phyloP scores from a whole-genome alignment of 2,113 vertebrate genomes.

The Plecotus auritus region DNA sequence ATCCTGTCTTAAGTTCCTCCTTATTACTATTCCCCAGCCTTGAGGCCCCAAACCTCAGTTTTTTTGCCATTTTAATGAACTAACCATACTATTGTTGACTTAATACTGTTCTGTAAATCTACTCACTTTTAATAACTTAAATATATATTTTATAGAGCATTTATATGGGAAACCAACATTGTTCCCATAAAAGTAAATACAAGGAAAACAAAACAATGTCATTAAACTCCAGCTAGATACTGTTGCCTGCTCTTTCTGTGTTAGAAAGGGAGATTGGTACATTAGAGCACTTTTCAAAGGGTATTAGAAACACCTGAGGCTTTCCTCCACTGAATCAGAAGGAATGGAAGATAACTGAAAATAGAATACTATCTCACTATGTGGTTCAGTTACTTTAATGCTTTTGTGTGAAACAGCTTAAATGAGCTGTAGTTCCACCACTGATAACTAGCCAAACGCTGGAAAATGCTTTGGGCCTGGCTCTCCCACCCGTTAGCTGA shows the following conservation, averaged over 20 bases:
- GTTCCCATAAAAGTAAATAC: constrained; percentile 36
- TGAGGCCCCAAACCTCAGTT: background rate
- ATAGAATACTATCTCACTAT: background rate
- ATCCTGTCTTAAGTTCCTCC: background rate
- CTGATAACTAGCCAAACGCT: background rate
- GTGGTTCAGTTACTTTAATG: background rate
- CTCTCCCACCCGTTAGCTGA: background rate
- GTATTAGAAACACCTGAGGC: background rate
- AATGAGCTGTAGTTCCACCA: background rate
- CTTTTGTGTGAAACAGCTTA: background rate
- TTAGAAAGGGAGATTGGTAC: background rate
- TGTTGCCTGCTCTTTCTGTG: background rate
- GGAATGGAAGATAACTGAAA: background rate
- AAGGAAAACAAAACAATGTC: background rate
- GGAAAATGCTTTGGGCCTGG: background rate
- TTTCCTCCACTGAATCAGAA: constrained; percentile 34
- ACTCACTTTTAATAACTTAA: background rate
- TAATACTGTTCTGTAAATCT: background rate
- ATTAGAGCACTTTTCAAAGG: background rate
- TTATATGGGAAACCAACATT: constrained; percentile 15
- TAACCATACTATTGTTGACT: background rate
- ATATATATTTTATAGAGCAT: background rate
- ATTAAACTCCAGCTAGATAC: background rate
- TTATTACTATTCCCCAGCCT: background rate
- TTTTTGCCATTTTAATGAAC: background rate